phyloP scores from a whole-genome alignment of 2,113 vertebrate species.

The Aspidoscelis tigris region DNA sequence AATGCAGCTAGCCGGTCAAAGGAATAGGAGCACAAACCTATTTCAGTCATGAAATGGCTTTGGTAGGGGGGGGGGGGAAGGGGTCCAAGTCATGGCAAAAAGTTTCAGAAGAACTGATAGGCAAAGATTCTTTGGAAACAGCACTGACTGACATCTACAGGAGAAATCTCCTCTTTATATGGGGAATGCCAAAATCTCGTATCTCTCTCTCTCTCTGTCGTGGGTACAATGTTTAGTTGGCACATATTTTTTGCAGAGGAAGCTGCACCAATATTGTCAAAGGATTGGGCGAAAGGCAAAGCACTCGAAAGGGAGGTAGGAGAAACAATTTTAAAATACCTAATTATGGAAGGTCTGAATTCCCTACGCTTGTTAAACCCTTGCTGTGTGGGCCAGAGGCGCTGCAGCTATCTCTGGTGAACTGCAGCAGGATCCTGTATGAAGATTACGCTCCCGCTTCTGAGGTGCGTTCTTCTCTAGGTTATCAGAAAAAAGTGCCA shows the following conservation, averaged over 20 bases:
- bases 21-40: too few species aligned
- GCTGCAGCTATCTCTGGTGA: not conserved
- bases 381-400: not conserved
- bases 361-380: not conserved
- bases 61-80: too few species aligned
- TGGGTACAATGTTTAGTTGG: not conserved
- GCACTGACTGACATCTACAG: not conserved
- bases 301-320: not conserved
- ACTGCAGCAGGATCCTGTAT: not conserved
- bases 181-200: not conserved
- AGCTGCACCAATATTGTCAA: not conserved
- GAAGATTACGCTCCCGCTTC: not conserved
- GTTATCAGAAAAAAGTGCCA: not conserved
- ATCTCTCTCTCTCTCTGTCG: not conserved
- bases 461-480: not conserved
- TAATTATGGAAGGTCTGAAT: not conserved
- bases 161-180: not conserved
- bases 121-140: too few species aligned
- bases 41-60: too few species aligned
- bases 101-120: too few species aligned
- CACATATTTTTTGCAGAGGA: too few species aligned
- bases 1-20: too few species aligned
- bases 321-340: too few species aligned
- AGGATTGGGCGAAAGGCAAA: not conserved
- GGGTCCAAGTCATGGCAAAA: too few species aligned